Base-by-base conservation (phyloP, 2,797 vertebrate genomes). In the Propithecus perrieri region DNA sequence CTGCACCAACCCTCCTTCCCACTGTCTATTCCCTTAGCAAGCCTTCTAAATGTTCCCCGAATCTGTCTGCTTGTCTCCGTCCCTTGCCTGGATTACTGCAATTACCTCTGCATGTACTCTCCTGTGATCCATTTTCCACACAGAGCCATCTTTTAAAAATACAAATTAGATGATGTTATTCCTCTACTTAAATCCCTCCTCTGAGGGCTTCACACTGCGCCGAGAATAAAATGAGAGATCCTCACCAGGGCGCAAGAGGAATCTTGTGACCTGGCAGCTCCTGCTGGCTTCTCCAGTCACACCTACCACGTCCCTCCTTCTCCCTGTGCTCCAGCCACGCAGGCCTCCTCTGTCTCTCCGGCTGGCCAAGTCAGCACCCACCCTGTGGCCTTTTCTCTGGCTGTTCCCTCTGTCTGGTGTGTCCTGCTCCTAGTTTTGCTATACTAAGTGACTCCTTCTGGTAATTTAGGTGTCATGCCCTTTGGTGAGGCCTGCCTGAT, bases 291-390 rank as follows among this genome's bases (percentile, higher is more conserved):
- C 38, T 43, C 11, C 2, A 22, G 17, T 28, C 30, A 50, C 4
- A 0, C 4, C 43, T 14, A 2, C 50, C 22, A 0, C 11, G 61
- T 61, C 30, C 38, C 5, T 10, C 10, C 4, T 41, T 22, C 28
- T 55, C 35, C 0, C 17, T 18, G 35, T 7, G n/a, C 38, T 69
- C 13, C 76, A 50, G 71, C 53, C 46, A 28, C 67, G 3, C 2
- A 18, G 48, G 13, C 50, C 57, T 30, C 38, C 63, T 26, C 22
- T 24, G 48, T 61, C 2, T 30, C 41, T 41, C 1, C 10, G 1
- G 5, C 15, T 2, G 4, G 65, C n/a, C 38, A 20, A 4, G 28
- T 13, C 20, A 3, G 9, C 46, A 35, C 48, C 71, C 35, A 4
- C 22, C n/a, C 33, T 4, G 10, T 30, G 87, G 35, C n/a, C 57